Conservation (phyloP, 2,888 invertebrate species). For the Zaprionus lineosus region DNA sequence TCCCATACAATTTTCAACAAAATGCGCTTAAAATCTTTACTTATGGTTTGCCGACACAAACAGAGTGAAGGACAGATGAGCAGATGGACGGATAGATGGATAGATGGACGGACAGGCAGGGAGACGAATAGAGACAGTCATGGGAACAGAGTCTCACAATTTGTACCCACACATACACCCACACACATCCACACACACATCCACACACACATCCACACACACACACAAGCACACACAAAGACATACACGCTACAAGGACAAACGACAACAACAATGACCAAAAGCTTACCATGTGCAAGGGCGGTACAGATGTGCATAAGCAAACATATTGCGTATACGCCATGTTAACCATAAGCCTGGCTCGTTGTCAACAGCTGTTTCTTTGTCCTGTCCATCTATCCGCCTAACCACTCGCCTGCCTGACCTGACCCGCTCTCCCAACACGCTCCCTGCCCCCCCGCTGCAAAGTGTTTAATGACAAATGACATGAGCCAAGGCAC, state of each 20-base stretch:
- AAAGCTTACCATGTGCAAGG: constrained; percentile 37
- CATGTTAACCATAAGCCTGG: constrained; percentile 76
- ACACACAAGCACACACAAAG: constrained; percentile 22
- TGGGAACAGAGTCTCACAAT: constrained; percentile 26
- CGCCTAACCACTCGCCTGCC: constrained; percentile 1
- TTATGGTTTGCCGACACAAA: constrained; percentile 62
- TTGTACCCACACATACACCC: constrained; percentile 22
- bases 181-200: constrained; percentile 22
- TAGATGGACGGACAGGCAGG: neutral
- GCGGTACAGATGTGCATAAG: constrained; percentile 44
- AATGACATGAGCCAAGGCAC: constrained; percentile 70
- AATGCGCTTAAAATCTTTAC: constrained; percentile 74
- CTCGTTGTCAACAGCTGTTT: constrained; percentile 75
- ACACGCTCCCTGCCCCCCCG: constrained; percentile 3
- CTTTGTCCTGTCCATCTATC: constrained; percentile 32
- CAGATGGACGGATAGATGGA: neutral
- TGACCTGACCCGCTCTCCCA: constrained; percentile 1
- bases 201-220: neutral
- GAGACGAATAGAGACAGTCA: constrained; percentile 31
- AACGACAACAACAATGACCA: constrained; percentile 23
- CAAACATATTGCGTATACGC: constrained; percentile 78
- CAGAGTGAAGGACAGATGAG: neutral
- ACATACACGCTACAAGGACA: no score
- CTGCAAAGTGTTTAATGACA: constrained; percentile 72
- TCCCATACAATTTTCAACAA: constrained; percentile 44